A percentile compares a stretch with the other conserved stretches of the same genome.
phyloP scores from a whole-genome alignment of 2,888 invertebrate species.

The Cerceris rybyensis region DNA sequence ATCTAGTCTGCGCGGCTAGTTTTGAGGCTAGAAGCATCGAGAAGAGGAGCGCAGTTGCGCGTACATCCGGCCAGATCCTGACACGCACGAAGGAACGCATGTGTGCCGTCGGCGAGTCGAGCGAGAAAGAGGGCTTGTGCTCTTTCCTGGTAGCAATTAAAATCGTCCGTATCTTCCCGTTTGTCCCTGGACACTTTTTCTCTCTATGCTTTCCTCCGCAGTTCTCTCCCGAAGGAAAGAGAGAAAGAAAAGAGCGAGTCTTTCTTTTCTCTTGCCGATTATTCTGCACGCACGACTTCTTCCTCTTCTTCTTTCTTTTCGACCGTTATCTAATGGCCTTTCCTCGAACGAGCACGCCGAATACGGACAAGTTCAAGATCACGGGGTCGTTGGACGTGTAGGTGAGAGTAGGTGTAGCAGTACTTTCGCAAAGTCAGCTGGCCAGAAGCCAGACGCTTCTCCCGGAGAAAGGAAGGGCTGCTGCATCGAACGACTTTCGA shows the following conservation, averaged over 20 bases:
- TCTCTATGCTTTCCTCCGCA: neutral
- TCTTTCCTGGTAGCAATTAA: slow-evolving; percentile 63
- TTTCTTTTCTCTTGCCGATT: neutral
- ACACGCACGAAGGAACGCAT: slow-evolving; percentile 50
- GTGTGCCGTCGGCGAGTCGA: slow-evolving; percentile 41
- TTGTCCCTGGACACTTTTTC: slow-evolving; percentile 14
- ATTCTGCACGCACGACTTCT: neutral
- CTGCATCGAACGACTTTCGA: slow-evolving; percentile 50
- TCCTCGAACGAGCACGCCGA: slow-evolving; percentile 32
- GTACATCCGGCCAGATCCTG: slow-evolving; percentile 50
- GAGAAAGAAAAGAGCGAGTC: too few relatives aligned
- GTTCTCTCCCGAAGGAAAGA: neutral
- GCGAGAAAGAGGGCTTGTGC: slow-evolving; percentile 10
- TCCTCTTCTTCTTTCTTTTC: slow-evolving; percentile 15
- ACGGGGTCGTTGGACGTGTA: slow-evolving; percentile 49
- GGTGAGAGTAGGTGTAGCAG: slow-evolving; percentile 33
- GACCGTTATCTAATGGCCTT: slow-evolving; percentile 25
- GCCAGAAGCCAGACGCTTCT: slow-evolving; percentile 52
- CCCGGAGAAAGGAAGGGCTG: slow-evolving; percentile 19
- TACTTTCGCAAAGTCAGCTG: slow-evolving; percentile 57
- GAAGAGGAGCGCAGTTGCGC: slow-evolving; percentile 22
- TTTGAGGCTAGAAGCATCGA: slow-evolving; percentile 27
- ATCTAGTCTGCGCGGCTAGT: slow-evolving; percentile 53
- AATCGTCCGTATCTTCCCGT: slow-evolving; percentile 42
- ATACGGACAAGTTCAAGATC: slow-evolving; percentile 52